phyloP scores from a whole-genome alignment of 2,888 invertebrate species.

The Melanostoma mellinum region DNA sequence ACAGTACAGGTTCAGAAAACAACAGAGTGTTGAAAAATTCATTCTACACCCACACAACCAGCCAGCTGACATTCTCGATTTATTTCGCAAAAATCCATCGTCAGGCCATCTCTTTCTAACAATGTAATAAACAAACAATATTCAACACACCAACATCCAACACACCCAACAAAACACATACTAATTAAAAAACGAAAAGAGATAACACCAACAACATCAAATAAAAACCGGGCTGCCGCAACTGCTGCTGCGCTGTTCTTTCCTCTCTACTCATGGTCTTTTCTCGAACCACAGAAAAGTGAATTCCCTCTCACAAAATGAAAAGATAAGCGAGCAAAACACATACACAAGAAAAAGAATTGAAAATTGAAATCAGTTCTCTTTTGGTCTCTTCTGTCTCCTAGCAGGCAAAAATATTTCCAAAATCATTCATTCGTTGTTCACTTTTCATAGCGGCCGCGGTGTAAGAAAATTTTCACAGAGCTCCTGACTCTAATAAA shows the following conservation, averaged over 20 bases:
- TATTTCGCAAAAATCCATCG: slow-evolving; percentile 1
- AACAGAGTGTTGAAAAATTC: not conserved
- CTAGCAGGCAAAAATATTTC: slow-evolving; percentile 36
- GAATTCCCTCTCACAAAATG: slow-evolving; percentile 21
- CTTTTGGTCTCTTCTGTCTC: slow-evolving; percentile 16
- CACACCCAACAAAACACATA: slow-evolving; percentile 32
- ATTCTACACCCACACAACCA: slow-evolving; percentile 4
- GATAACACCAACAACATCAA: slow-evolving; percentile 18
- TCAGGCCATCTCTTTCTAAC: slow-evolving; percentile 43
- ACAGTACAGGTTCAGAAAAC: not conserved
- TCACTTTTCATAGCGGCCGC: slow-evolving; percentile 57
- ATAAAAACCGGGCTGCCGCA: not conserved
- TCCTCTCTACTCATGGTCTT: slow-evolving; percentile 11
- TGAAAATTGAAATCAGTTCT: not conserved
- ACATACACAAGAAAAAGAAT: slow-evolving; percentile 10
- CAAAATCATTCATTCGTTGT: slow-evolving; percentile 60
- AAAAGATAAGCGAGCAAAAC: slow-evolving; percentile 2
- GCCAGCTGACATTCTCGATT: slow-evolving; percentile 10
- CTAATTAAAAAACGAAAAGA: slow-evolving; percentile 1
- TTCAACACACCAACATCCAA: slow-evolving; percentile 33
- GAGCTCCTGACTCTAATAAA: slow-evolving; percentile 49
- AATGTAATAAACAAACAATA: slow-evolving; percentile 55
- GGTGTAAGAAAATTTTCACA: slow-evolving; percentile 15
- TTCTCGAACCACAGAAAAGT: slow-evolving; percentile 15
- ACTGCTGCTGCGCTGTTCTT: not conserved